These are phyloP conservation scores for Eolophus roseicapilla DNA, from an alignment of 2,113 vertebrate species.

Conservation along the genomic window DNA sequence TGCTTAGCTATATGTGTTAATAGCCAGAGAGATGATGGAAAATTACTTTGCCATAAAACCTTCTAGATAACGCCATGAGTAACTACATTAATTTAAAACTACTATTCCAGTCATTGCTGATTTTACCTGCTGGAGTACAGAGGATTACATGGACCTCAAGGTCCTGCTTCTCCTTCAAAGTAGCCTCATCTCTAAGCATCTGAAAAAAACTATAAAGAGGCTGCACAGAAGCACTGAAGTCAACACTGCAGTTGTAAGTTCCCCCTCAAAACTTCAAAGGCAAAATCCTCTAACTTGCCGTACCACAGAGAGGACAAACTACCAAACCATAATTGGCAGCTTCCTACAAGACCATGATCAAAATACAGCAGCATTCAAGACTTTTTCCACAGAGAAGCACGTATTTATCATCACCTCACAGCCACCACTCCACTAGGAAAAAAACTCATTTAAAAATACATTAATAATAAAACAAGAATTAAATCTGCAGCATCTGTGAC, in stretches of 20 bases:
- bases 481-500: not conserved
- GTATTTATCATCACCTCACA: not conserved
- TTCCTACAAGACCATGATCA: not conserved
- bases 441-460: not conserved
- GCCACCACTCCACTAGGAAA: not conserved
- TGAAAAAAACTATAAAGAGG: not conserved
- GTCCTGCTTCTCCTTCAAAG: not conserved
- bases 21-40: not conserved
- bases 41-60: not conserved
- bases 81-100: not conserved
- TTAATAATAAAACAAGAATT: slow-evolving; percentile 16
- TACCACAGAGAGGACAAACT: not conserved
- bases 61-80: not conserved
- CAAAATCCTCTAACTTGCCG: not conserved
- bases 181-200: not conserved
- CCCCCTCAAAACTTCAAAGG: not conserved
- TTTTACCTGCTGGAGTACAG: not conserved
- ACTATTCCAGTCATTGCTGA: not conserved
- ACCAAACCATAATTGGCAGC: not conserved
- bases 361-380: not conserved
- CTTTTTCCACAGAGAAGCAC: not conserved
- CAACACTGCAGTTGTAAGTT: not conserved
- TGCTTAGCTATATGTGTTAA: not conserved
- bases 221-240: not conserved
- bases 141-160: not conserved